These are phyloP conservation scores for Zosterops pallidus DNA, from an alignment of 2,113 vertebrate genomes.

Conservation along the genomic window DNA sequence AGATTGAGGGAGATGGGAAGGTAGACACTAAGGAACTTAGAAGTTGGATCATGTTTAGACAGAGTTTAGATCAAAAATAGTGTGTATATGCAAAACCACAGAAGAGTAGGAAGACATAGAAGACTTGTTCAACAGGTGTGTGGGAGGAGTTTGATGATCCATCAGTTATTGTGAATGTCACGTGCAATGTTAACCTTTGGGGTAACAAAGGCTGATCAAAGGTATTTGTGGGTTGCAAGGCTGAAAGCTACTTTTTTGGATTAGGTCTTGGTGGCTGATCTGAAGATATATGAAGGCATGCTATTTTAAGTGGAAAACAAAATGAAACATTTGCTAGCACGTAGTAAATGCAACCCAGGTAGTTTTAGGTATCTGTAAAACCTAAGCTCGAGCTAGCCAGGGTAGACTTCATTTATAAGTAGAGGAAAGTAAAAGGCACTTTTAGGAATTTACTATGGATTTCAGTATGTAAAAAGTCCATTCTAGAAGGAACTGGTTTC, in stretches of 20 bases:
- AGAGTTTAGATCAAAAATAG: neutral
- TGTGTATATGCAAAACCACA: neutral
- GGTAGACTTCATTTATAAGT: neutral
- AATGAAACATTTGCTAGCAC: neutral
- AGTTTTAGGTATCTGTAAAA: neutral
- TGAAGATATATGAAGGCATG: neutral
- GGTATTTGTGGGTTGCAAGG: neutral
- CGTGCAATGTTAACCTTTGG: neutral
- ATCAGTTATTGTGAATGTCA: neutral
- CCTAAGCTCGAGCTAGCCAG: neutral
- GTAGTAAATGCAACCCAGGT: neutral
- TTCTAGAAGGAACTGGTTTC: neutral
- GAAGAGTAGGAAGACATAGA: neutral
- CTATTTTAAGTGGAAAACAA: neutral
- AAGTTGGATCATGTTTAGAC: neutral
- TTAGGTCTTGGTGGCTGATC: neutral
- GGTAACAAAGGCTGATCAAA: neutral
- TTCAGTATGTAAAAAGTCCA: neutral
- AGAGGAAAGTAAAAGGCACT: neutral
- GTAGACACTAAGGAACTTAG: neutral
- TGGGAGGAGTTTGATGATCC: neutral
- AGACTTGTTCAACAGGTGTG: neutral
- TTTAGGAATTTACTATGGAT: neutral
- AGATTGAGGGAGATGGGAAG: neutral
- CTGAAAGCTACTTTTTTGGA: neutral